Conservation (phyloP, 1,140 invertebrate species). For the Bombus impatiens region DNA sequence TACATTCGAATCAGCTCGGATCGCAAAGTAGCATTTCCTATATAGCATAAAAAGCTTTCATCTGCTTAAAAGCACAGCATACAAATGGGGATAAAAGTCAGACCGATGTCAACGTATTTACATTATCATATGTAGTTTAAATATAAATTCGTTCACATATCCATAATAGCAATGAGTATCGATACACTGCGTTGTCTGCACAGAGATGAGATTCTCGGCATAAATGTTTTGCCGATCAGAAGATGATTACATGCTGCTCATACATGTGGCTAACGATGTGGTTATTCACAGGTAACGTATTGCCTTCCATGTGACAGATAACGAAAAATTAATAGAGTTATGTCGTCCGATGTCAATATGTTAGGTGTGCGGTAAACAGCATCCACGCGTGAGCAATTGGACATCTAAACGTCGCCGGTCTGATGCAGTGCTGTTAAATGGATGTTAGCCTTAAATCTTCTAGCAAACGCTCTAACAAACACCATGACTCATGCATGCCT, state of each 20-base stretch:
- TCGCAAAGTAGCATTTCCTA: no score
- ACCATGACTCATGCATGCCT: no score
- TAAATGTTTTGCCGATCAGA: background rate
- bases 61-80: background rate
- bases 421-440: background rate
- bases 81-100: background rate
- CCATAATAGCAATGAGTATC: no score
- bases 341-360: background rate
- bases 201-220: background rate
- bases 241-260: background rate
- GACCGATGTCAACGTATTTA: background rate
- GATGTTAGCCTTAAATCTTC: background rate
- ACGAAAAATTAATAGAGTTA: constrained; percentile 3
- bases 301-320: background rate
- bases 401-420: background rate
- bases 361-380: background rate
- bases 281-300: background rate
- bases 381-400: background rate
- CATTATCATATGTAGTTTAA: background rate
- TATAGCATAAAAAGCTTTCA: no score
- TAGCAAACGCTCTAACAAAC: background rate
- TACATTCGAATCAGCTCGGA: background rate
- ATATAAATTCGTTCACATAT: background rate
- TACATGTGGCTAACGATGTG: background rate
- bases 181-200: no score